Conservation (phyloP, 2,797 vertebrate genomes). For the Epinephelus awoara region DNA sequence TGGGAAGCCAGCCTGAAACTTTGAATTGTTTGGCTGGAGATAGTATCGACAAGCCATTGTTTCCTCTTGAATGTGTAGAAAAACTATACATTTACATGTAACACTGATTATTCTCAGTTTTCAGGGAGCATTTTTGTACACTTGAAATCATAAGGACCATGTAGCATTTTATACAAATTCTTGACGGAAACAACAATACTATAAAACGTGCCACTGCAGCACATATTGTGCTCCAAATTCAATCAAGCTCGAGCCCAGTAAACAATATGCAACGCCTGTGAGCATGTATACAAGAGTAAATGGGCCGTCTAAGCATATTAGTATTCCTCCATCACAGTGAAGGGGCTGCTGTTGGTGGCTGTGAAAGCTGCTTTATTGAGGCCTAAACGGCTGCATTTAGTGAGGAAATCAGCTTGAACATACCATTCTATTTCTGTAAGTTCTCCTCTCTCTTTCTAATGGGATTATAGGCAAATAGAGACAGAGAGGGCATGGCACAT, state of each 20-base stretch:
- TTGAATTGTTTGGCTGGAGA: slow-evolving; percentile 29
- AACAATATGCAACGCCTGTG: slow-evolving; percentile 34
- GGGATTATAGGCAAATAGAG: slow-evolving; percentile 77
- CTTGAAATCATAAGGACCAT: not conserved
- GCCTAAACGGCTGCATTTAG: slow-evolving; percentile 71
- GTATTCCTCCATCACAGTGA: slow-evolving; percentile 45
- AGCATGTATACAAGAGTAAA: slow-evolving; percentile 40
- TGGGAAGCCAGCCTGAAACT: slow-evolving; percentile 46
- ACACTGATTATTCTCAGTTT: not conserved
- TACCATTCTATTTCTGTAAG: slow-evolving; percentile 79
- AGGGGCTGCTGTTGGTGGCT: slow-evolving; percentile 58
- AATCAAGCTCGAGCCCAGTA: slow-evolving; percentile 13
- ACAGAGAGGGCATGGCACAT: slow-evolving; percentile 64
- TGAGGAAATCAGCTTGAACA: slow-evolving; percentile 75
- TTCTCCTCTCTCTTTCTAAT: slow-evolving; percentile 73
- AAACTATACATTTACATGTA: not conserved
- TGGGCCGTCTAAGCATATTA: slow-evolving; percentile 53
- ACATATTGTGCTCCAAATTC: slow-evolving; percentile 13
- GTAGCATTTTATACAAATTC: not conserved
- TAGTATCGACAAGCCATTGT: slow-evolving; percentile 20
- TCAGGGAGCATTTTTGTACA: not conserved
- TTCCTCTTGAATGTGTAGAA: not conserved
- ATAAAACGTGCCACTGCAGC: not conserved
- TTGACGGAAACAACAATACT: not conserved
- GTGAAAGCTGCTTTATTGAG: slow-evolving; percentile 69